phyloP scores from a whole-genome alignment of 2,888 invertebrate species.

The Caenorhabditis zanzibari region DNA sequence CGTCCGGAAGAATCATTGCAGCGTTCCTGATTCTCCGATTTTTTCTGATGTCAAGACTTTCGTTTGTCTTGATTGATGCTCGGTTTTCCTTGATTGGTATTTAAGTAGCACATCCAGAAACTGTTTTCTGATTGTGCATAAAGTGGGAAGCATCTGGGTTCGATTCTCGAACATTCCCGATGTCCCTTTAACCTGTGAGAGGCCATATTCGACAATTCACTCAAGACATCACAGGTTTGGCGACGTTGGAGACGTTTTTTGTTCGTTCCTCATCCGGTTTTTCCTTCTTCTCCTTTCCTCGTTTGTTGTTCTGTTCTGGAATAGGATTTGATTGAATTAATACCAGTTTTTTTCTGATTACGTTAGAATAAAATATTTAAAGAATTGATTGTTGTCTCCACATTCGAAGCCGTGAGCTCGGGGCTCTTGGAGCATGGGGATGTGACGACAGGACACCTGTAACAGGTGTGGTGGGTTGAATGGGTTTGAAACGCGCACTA shows the following conservation, averaged over 20 bases:
- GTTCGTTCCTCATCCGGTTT: neutral
- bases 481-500: too few relatives aligned
- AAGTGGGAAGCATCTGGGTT: slow-evolving; percentile 4
- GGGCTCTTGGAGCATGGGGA: too few relatives aligned
- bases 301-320: neutral
- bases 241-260: neutral
- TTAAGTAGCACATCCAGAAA: too few relatives aligned
- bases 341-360: too few relatives aligned
- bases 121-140: too few relatives aligned
- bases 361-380: too few relatives aligned
- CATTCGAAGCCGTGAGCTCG: too few relatives aligned
- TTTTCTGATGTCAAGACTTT: neutral
- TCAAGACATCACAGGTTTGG: neutral
- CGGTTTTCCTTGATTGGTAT: neutral
- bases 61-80: neutral
- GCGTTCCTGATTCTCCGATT: neutral
- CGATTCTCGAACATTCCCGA: slow-evolving; percentile 49
- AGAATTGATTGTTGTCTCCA: too few relatives aligned
- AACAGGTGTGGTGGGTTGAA: too few relatives aligned
- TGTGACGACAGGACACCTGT: too few relatives aligned
- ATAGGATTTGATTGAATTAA: neutral
- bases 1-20: slow-evolving; percentile 1
- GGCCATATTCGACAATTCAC: slow-evolving; percentile 24
- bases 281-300: neutral
- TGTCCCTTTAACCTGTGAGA: neutral